Conservation (phyloP, 2,797 vertebrate genomes). For the Pseudochromis fuscus region DNA sequence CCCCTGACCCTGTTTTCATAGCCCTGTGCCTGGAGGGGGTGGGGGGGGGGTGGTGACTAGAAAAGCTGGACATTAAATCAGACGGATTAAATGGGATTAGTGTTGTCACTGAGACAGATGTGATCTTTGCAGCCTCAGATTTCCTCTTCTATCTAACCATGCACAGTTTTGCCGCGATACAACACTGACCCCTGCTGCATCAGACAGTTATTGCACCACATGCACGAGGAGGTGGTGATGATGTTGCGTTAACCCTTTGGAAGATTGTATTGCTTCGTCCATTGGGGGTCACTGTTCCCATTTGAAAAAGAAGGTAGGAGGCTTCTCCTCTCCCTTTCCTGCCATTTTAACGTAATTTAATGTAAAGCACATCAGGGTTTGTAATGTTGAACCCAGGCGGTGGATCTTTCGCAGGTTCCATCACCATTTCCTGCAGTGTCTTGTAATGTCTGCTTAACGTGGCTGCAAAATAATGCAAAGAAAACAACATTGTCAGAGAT, state of each 20-base stretch:
- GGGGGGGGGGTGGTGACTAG: constrained; percentile 14
- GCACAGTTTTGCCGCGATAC: constrained; percentile 54
- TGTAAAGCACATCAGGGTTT: constrained; percentile 56
- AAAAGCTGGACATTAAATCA: constrained; percentile 77
- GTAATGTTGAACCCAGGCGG: constrained; percentile 50
- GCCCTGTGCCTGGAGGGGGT: constrained; percentile 22
- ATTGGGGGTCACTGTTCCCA: constrained; percentile 89
- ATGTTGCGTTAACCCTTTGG: constrained; percentile 61
- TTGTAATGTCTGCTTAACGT: constrained; percentile 80
- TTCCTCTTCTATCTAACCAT: constrained; percentile 1
- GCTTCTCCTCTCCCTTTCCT: constrained; percentile 44
- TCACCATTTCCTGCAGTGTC: constrained; percentile 71
- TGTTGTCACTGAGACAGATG: constrained; percentile 80
- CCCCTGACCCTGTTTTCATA: constrained; percentile 68
- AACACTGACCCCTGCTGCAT: constrained; percentile 85
- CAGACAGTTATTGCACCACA: constrained; percentile 47
- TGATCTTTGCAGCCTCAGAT: constrained; percentile 64
- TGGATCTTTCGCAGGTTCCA: constrained; percentile 61
- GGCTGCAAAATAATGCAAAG: constrained; percentile 68
- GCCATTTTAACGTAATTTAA: constrained; percentile 78
- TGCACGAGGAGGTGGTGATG: constrained; percentile 13
- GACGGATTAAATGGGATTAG: constrained; percentile 81
- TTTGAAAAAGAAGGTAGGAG: constrained; percentile 65
- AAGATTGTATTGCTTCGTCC: constrained; percentile 69
- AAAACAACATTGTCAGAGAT: constrained; percentile 75